A percentile compares a stretch with the other conserved stretches of the same genome.
phyloP scores from a whole-genome alignment of 2,888 invertebrate genomes.

The Argyra leucocephala region DNA sequence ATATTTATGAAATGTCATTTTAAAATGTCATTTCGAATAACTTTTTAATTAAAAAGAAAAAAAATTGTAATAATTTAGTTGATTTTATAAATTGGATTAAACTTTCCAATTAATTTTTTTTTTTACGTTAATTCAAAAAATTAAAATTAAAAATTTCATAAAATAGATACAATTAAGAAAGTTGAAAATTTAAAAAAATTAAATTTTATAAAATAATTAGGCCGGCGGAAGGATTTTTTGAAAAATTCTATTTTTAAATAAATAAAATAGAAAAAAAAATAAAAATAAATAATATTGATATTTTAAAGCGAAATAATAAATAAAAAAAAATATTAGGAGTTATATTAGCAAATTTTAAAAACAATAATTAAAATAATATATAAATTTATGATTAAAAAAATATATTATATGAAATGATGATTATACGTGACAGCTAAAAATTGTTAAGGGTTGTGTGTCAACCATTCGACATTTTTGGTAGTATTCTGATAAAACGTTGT shows the following conservation, averaged over 20 bases:
- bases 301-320: background rate
- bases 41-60: too few species aligned
- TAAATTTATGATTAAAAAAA: background rate
- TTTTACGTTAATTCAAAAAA: too few species aligned
- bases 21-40: too few species aligned
- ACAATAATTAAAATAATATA: background rate
- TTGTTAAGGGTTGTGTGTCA: constrained; percentile 34
- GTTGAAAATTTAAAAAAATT: too few species aligned
- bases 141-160: too few species aligned
- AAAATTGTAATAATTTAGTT: too few species aligned
- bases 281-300: too few species aligned
- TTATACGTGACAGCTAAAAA: background rate
- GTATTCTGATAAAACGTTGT: constrained; percentile 16
- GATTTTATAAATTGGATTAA: too few species aligned
- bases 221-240: background rate
- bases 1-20: too few species aligned
- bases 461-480: constrained; percentile 41
- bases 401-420: background rate
- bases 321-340: background rate
- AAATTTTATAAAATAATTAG: background rate
- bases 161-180: too few species aligned
- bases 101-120: too few species aligned
- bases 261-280: too few species aligned
- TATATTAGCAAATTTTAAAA: background rate
- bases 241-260: background rate